These are phyloP conservation scores for Syrista parreyssii DNA, from an alignment of 2,888 invertebrate genomes.

Conservation along the genomic window DNA sequence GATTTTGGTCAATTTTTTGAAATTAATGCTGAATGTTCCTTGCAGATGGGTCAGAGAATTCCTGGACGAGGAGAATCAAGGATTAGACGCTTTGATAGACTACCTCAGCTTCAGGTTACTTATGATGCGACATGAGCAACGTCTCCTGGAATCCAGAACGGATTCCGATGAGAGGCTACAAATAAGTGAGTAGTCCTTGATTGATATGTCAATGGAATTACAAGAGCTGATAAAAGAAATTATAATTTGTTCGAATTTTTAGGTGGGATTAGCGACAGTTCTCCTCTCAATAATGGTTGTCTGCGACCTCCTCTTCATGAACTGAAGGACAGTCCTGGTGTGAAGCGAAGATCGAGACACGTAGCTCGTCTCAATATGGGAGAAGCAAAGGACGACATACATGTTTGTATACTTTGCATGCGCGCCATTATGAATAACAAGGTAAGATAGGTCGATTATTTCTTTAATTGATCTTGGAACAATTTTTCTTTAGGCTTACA, in stretches of 20 bases:
- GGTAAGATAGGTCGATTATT: slow-evolving; percentile 64
- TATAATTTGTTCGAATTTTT: slow-evolving; percentile 3
- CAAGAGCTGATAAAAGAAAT: background rate
- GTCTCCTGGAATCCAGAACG: slow-evolving; percentile 80
- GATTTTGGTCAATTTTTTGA: background rate
- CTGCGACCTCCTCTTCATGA: slow-evolving; percentile 71
- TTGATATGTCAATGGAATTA: background rate
- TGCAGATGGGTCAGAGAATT: slow-evolving; percentile 98
- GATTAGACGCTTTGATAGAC: slow-evolving; percentile 95
- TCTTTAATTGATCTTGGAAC: background rate
- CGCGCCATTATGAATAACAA: slow-evolving; percentile 99
- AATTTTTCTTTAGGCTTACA: background rate
- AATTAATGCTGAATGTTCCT: slow-evolving; percentile 24
- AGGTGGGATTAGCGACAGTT: slow-evolving; percentile 53
- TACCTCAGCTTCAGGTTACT: slow-evolving; percentile 95
- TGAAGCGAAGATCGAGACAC: slow-evolving; percentile 83
- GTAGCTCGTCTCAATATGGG: slow-evolving; percentile 93
- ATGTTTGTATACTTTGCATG: slow-evolving; percentile 99
- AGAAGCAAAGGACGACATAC: slow-evolving; percentile 97
- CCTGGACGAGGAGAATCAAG: slow-evolving; percentile 94
- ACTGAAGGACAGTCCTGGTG: slow-evolving; percentile 76
- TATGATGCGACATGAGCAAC: slow-evolving; percentile 93
- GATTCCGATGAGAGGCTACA: slow-evolving; percentile 83
- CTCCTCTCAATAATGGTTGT: slow-evolving; percentile 61
- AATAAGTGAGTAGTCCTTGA: slow-evolving; percentile 46